Percentiles rank a stretch among this genome's conserved stretches.
Evolutionary conservation across 2,888 invertebrate species (phyloP).

Genomic region (Tinea trinotella): DNA sequence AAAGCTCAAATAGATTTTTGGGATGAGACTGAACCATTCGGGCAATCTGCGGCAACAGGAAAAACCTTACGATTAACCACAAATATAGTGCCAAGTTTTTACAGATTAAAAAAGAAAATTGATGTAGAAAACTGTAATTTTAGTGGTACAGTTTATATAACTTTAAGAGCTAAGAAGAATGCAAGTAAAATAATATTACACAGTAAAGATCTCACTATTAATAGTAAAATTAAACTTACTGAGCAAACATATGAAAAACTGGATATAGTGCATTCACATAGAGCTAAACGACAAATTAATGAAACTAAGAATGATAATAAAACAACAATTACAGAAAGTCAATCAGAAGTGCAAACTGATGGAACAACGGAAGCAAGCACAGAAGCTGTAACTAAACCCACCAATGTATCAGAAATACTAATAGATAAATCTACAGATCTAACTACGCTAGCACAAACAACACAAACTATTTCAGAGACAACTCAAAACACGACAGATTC

Average conservation of each 20-base stretch:
- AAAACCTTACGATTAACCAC: slow-evolving; percentile 56
- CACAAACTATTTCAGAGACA: slow-evolving; percentile 23
- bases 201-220: slow-evolving; percentile 56
- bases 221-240: slow-evolving; percentile 46
- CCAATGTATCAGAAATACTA: slow-evolving; percentile 16
- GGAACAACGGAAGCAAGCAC: slow-evolving; percentile 20
- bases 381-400: slow-evolving; percentile 18
- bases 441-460: slow-evolving; percentile 5
- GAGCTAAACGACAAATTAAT: slow-evolving; percentile 34
- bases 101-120: slow-evolving; percentile 69
- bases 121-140: slow-evolving; percentile 58
- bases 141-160: slow-evolving; percentile 60
- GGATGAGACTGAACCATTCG: slow-evolving; percentile 57
- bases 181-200: slow-evolving; percentile 65
- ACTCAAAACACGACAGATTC: slow-evolving; percentile 23
- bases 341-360: background rate
- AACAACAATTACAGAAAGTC: slow-evolving; percentile 19
- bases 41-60: slow-evolving; percentile 35
- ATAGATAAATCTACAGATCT: slow-evolving; percentile 20
- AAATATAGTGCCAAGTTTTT: slow-evolving; percentile 67
- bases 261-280: slow-evolving; percentile 34
- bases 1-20: slow-evolving; percentile 42
- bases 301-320: slow-evolving; percentile 18
- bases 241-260: slow-evolving; percentile 60
- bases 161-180: slow-evolving; percentile 45